Evolutionary conservation across 1,140 invertebrate genomes (phyloP).

Genomic region (Drosophila takahashii): DNA sequence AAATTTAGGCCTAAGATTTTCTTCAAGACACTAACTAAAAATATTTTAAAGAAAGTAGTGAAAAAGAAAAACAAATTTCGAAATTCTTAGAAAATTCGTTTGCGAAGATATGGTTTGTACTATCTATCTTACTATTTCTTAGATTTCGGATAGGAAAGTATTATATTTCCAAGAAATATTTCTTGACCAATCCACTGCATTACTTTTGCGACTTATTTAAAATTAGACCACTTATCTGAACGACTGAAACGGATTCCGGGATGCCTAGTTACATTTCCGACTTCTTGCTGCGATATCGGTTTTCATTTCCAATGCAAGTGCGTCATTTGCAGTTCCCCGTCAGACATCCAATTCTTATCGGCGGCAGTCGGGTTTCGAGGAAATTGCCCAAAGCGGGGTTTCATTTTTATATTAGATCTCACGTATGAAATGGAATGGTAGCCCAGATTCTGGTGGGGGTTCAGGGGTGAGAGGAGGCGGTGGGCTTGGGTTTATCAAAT

Average conservation of each 20-base stretch:
- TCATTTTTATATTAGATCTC: slow-evolving; percentile 53
- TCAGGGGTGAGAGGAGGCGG: background rate
- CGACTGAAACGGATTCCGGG: slow-evolving; percentile 2
- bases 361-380: slow-evolving; percentile 13
- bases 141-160: no score
- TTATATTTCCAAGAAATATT: background rate
- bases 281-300: slow-evolving; percentile 16
- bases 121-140: no score
- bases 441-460: slow-evolving; percentile 1
- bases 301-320: slow-evolving; percentile 27
- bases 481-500: slow-evolving; percentile 39
- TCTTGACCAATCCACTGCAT: background rate
- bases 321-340: slow-evolving; percentile 41
- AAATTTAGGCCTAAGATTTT: background rate
- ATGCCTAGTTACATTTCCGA: slow-evolving; percentile 7
- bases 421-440: slow-evolving; percentile 50
- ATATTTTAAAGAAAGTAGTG: background rate
- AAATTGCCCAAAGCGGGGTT: slow-evolving; percentile 30
- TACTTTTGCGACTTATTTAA: background rate
- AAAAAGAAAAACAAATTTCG: background rate
- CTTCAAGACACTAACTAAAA: background rate
- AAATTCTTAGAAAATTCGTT: no score
- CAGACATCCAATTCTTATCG: slow-evolving; percentile 23
- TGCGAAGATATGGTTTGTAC: background rate
- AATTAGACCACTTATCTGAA: slow-evolving; percentile 4